Conservation (phyloP, 2,888 invertebrate genomes). For the Cheilosia soror region DNA sequence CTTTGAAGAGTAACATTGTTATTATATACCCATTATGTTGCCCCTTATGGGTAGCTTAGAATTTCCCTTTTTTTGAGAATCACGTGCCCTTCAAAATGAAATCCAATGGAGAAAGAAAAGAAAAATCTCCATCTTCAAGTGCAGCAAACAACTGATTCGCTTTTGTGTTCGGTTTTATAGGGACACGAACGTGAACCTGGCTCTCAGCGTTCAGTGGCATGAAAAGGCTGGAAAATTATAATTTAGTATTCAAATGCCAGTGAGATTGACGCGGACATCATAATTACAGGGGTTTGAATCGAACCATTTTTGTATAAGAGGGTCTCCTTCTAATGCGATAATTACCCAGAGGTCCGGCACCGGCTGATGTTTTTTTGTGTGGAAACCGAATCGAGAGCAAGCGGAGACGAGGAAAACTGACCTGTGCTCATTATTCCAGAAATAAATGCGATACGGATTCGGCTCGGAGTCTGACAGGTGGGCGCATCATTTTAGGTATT, state of each 20-base stretch:
- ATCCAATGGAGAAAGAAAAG: conserved; percentile 37
- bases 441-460: background rate
- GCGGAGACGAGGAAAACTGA: conserved; percentile 45
- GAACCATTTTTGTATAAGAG: conserved; percentile 14
- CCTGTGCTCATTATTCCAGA: conserved; percentile 20
- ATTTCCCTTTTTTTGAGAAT: conserved; percentile 63
- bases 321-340: conserved; percentile 67
- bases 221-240: conserved; percentile 73
- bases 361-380: conserved; percentile 13
- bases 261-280: conserved; percentile 72
- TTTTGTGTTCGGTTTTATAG: conserved; percentile 48
- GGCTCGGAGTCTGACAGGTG: conserved; percentile 1
- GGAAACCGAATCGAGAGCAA: conserved; percentile 12
- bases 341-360: conserved; percentile 52
- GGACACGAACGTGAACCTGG: conserved; percentile 58
- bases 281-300: conserved; percentile 70
- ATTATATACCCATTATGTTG: conserved; percentile 73
- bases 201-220: conserved; percentile 39
- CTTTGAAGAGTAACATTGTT: conserved; percentile 68
- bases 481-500: conserved; percentile 20
- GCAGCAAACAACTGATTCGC: conserved; percentile 48
- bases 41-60: conserved; percentile 65
- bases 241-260: conserved; percentile 75
- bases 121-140: conserved; percentile 61
- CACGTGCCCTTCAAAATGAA: conserved; percentile 72